Base-by-base conservation (phyloP, 2,888 invertebrate species). In the Trichacis sp. region DNA sequence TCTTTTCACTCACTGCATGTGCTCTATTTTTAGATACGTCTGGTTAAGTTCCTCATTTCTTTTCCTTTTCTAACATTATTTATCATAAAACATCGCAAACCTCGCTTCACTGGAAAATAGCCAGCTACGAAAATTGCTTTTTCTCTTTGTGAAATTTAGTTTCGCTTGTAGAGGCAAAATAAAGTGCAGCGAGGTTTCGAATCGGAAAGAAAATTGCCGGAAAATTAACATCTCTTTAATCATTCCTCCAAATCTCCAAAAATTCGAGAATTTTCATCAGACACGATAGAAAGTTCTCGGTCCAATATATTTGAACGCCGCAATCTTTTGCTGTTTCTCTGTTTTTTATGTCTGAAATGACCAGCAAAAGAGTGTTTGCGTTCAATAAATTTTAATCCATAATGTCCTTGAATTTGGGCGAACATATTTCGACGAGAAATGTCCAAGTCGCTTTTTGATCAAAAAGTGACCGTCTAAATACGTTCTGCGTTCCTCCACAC, bases 401-500 rank as follows among this genome's bases (percentile, higher is more conserved):
- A 72, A 69, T 72, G 71, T 72, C 73, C 74, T 68, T 72, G 69
- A 73, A 66, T 72, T 71, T 69, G 73, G 73, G 73, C 65, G 73
- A 75, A 77, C 78, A 72, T 76, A 73, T 76, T 77, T 80, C 75
- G 80, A 79, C 74, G 24, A 24, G n/a, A 24, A 72, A 73, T 55
- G 50, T 52, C 55, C 14, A 3, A 62, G 54, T 5, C 20, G 49
- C 42, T 8, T n/a, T 2, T 1, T 2, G 14, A 29, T 2, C 5
- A 19, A 29, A 47, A 19, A n/a, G 15, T 8, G 8, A 47, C 24
- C 66, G 74, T 80, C 80, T 73, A 81, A 80, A 79, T 80, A 77
- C 79, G 79, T 79, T 80, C 73, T 51, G 75, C 74, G 69, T 61
- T 70, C 74, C 76, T 77, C 24, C 74, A 82, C 82, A 81, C 81